Percentiles rank a stretch among this genome's conserved stretches.
These are phyloP conservation scores for Tragulus kanchil DNA, from an alignment of 2,113 vertebrate species.

Conservation along the genomic window DNA sequence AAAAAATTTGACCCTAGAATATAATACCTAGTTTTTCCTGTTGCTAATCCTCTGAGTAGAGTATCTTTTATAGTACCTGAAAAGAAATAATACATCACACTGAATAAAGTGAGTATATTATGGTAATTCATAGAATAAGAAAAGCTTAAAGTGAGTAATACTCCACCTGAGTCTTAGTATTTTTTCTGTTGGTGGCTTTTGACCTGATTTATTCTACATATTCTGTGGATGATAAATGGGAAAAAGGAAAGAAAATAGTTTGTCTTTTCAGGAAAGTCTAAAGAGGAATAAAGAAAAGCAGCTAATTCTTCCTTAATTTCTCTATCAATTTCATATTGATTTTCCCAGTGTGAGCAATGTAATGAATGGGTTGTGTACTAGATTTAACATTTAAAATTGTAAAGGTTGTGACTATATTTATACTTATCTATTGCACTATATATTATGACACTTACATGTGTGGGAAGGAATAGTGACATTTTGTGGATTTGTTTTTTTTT, in stretches of 20 bases:
- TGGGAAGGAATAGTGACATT: not conserved
- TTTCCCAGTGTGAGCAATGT: not conserved
- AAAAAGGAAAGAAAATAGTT: not conserved
- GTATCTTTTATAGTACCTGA: too few species aligned
- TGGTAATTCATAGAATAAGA: constrained; percentile 41
- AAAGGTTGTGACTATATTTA: not conserved
- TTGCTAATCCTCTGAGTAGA: not conserved
- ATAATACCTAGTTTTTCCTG: not conserved
- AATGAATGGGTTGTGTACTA: not conserved
- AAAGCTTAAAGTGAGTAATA: not conserved
- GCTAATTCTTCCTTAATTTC: constrained; percentile 44
- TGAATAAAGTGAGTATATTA: not conserved
- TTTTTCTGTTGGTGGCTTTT: not conserved
- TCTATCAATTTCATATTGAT: not conserved
- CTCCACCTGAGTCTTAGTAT: not conserved
- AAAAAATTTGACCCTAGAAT: not conserved
- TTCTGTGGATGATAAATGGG: not conserved
- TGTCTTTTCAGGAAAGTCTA: constrained; percentile 28
- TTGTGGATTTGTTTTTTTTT: not conserved
- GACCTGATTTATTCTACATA: constrained; percentile 40
- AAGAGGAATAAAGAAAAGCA: not conserved
- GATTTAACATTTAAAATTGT: constrained; percentile 7
- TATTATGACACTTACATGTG: not conserved
- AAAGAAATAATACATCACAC: not conserved
- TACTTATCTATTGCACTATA: not conserved